phyloP scores from a whole-genome alignment of 1,140 invertebrate genomes.

The Andricus grossulariae region DNA sequence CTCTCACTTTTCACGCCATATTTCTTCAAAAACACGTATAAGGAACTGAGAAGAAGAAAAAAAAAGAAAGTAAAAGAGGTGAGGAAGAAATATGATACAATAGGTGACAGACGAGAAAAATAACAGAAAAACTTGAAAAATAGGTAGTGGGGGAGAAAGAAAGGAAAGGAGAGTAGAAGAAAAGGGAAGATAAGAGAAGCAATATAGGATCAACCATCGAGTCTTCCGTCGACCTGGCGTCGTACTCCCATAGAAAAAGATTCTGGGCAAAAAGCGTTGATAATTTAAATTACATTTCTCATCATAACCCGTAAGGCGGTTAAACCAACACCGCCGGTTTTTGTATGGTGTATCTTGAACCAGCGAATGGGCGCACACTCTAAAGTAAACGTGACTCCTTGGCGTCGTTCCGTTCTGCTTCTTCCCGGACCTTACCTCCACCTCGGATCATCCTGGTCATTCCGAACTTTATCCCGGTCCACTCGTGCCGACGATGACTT shows the following conservation, averaged over 20 bases:
- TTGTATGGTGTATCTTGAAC: conserved; percentile 47
- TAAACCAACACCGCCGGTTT: conserved; percentile 62
- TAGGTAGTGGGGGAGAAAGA: not conserved
- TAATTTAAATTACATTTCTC: conserved; percentile 74
- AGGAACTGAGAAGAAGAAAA: too few species aligned
- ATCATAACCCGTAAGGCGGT: conserved; percentile 64
- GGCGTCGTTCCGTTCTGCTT: conserved; percentile 43
- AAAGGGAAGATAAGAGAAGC: conserved; percentile 21
- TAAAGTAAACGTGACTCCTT: conserved; percentile 47
- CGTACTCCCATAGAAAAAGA: conserved; percentile 36
- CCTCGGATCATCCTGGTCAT: conserved; percentile 38
- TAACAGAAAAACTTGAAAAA: too few species aligned
- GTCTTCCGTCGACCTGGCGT: conserved; percentile 32
- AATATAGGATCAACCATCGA: conserved; percentile 20
- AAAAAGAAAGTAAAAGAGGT: too few species aligned
- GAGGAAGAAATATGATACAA: too few species aligned
- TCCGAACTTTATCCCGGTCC: conserved; percentile 31
- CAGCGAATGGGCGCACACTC: conserved; percentile 38
- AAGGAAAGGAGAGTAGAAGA: not conserved
- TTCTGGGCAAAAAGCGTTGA: conserved; percentile 63
- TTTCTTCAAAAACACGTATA: too few species aligned
- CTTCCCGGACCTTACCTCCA: conserved; percentile 41
- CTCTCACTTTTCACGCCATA: too few species aligned
- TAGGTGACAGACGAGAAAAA: too few species aligned
- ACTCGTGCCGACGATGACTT: conserved; percentile 47